These are phyloP conservation scores for Phortica magna DNA, from an alignment of 2,888 invertebrate genomes.

Conservation along the genomic window DNA sequence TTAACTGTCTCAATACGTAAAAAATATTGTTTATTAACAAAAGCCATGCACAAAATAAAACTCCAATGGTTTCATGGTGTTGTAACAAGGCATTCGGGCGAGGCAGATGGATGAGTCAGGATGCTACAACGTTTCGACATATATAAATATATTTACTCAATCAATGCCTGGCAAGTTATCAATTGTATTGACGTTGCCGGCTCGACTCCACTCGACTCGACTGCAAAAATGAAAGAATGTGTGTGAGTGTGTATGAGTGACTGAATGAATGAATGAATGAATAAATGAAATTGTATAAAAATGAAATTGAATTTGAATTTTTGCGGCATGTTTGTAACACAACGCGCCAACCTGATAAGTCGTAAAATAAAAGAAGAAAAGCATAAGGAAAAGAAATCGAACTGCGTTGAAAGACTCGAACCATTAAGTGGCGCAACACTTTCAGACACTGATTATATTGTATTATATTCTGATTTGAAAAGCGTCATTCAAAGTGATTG, in stretches of 20 bases:
- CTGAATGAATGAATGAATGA: constrained; percentile 15
- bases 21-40: constrained; percentile 32
- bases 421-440: neutral
- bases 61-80: neutral
- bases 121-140: neutral
- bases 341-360: constrained; percentile 49
- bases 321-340: constrained; percentile 15
- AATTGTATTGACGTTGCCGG: neutral
- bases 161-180: constrained; percentile 5
- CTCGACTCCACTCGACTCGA: neutral
- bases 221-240: too few relatives aligned
- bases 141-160: constrained; percentile 19
- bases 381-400: too few relatives aligned
- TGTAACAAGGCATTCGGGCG: neutral
- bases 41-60: constrained; percentile 3
- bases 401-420: neutral
- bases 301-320: constrained; percentile 46
- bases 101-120: neutral
- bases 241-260: neutral
- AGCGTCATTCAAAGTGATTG: constrained; percentile 10
- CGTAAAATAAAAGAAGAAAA: constrained; percentile 28
- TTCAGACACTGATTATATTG: constrained; percentile 1
- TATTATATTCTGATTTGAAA: neutral
- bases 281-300: constrained; percentile 36
- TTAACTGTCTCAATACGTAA: constrained; percentile 33